These are phyloP conservation scores for Philypnodon macrostomus DNA, from an alignment of 2,797 vertebrate genomes.

Conservation along the genomic window DNA sequence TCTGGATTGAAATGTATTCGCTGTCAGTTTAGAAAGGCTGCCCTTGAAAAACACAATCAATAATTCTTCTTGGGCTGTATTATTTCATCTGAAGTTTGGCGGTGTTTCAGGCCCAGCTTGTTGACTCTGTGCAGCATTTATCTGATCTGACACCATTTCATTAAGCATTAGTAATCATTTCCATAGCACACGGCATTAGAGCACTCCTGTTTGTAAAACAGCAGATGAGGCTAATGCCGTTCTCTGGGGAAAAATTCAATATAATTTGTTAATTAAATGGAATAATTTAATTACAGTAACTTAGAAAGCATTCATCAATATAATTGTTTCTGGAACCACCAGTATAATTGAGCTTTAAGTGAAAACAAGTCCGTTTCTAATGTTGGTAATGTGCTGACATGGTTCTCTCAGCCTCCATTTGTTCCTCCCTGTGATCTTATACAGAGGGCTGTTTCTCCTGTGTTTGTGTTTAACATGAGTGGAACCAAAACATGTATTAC, in stretches of 20 bases:
- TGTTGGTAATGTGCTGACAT: slow-evolving; percentile 77
- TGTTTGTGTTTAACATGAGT: slow-evolving; percentile 86
- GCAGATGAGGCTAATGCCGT: slow-evolving; percentile 77
- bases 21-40: slow-evolving; percentile 58
- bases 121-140: slow-evolving; percentile 68
- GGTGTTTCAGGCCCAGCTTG: slow-evolving; percentile 54
- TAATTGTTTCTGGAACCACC: slow-evolving; percentile 80
- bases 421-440: slow-evolving; percentile 84
- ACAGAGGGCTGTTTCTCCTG: slow-evolving; percentile 84
- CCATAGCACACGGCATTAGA: slow-evolving; percentile 70
- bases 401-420: slow-evolving; percentile 61
- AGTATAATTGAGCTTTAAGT: slow-evolving; percentile 83
- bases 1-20: slow-evolving; percentile 57
- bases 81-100: slow-evolving; percentile 65
- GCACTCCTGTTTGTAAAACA: slow-evolving; percentile 79
- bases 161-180: slow-evolving; percentile 75
- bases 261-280: slow-evolving; percentile 85
- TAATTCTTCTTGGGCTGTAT: slow-evolving; percentile 61
- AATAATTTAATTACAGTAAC: slow-evolving; percentile 86
- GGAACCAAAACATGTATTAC: slow-evolving; percentile 94
- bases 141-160: slow-evolving; percentile 74
- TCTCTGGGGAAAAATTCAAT: slow-evolving; percentile 82
- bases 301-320: slow-evolving; percentile 83
- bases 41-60: slow-evolving; percentile 62
- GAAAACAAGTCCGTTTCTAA: slow-evolving; percentile 83